Percentiles rank a stretch among this genome's conserved stretches.
phyloP scores from a whole-genome alignment of 2,888 invertebrate genomes.

The Oligia strigilis region DNA sequence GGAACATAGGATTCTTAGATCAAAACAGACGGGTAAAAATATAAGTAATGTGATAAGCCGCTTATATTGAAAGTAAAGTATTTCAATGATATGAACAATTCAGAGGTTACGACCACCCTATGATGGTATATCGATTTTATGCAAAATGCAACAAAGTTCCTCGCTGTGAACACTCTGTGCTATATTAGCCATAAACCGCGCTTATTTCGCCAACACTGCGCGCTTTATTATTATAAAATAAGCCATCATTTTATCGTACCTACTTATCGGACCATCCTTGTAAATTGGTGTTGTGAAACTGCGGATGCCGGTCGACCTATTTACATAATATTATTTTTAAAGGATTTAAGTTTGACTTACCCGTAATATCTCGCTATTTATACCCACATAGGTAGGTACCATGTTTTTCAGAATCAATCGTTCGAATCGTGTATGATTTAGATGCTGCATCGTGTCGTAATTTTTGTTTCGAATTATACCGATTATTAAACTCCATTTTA shows the following conservation, averaged over 20 bases:
- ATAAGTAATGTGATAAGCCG: slow-evolving; percentile 2
- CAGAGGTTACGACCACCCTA: slow-evolving; percentile 70
- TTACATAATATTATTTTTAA: slow-evolving; percentile 32
- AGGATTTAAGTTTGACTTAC: slow-evolving; percentile 12
- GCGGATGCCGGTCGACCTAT: slow-evolving; percentile 47
- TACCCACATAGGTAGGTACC: background rate
- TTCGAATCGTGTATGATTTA: background rate
- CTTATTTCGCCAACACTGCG: slow-evolving; percentile 76
- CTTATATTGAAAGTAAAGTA: slow-evolving; percentile 23
- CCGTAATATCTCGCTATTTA: background rate
- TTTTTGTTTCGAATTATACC: background rate
- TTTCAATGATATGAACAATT: slow-evolving; percentile 57
- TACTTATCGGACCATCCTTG: slow-evolving; percentile 73
- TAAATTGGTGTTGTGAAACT: slow-evolving; percentile 69
- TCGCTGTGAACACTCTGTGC: slow-evolving; percentile 74
- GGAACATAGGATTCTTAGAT: background rate
- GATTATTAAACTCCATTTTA: background rate
- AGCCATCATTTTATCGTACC: slow-evolving; percentile 78
- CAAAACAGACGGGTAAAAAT: background rate
- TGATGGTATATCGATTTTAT: slow-evolving; percentile 85
- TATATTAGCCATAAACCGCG: slow-evolving; percentile 81
- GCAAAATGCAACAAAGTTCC: slow-evolving; percentile 86
- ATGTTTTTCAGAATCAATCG: background rate
- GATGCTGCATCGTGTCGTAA: background rate
- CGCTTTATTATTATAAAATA: slow-evolving; percentile 79